Percentiles rank a stretch among this genome's conserved stretches.
These are phyloP conservation scores for Sebastolobus alascanus DNA, from an alignment of 2,797 vertebrate species.

Conservation along the genomic window DNA sequence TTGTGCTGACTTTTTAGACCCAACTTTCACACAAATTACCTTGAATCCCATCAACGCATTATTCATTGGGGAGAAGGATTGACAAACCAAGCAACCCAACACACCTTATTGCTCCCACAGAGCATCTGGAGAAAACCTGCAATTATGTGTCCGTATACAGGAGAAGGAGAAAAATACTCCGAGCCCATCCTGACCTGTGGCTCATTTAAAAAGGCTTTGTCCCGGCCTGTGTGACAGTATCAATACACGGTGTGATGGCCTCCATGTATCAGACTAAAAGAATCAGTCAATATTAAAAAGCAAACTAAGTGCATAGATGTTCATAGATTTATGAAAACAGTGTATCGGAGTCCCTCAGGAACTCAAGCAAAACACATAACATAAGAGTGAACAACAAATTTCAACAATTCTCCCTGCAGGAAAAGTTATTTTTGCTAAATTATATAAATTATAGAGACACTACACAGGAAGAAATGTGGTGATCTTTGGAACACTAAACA, in stretches of 20 bases:
- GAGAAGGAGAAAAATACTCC: constrained; percentile 36
- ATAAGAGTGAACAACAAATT: not conserved
- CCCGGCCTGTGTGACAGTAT: constrained; percentile 47
- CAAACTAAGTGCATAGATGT: constrained; percentile 24
- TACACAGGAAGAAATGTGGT: not conserved
- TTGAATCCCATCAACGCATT: constrained; percentile 33
- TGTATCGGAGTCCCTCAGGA: not conserved
- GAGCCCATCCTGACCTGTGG: constrained; percentile 43
- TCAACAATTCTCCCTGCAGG: constrained; percentile 12
- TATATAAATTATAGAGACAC: not conserved
- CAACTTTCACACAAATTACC: constrained; percentile 31
- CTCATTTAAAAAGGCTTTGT: constrained; percentile 65
- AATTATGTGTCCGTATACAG: constrained; percentile 56
- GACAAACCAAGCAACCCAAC: constrained; percentile 53
- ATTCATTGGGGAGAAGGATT: constrained; percentile 42
- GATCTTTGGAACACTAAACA: not conserved
- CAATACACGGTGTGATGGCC: constrained; percentile 49
- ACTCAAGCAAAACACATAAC: not conserved
- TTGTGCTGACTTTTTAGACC: not conserved
- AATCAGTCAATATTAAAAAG: constrained; percentile 51
- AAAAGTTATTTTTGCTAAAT: constrained; percentile 5
- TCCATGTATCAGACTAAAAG: constrained; percentile 57
- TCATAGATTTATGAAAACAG: constrained; percentile 16
- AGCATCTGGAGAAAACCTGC: constrained; percentile 51
- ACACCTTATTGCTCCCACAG: constrained; percentile 63